Evolutionary conservation across 1,140 invertebrate genomes (phyloP), one percentile per base, ranked within the genome.

Genomic region (Papilio dardanus): DNA sequence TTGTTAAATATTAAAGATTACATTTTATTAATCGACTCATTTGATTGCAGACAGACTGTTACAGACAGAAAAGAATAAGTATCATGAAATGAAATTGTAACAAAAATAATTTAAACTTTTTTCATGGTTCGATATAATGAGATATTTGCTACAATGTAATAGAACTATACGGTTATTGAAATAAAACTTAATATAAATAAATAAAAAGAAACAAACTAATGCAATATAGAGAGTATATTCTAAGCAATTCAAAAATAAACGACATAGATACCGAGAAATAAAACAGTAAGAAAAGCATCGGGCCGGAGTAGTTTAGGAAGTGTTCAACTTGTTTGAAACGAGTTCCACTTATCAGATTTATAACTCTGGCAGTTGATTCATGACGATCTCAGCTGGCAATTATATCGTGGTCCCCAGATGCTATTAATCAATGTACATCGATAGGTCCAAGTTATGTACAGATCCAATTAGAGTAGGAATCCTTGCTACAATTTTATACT

Each of bases 391-490:
- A 82, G 76, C 83, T 86, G 79, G 89, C 88, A 91, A 92, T 91
- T 92, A 91, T 88, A 89, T 74, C 83, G 82, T 79, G 83, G 85
- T 83, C 82, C 80, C 83, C 80, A 78, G 81, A 91, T 93, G 88
- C 85, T 88, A 93, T 93, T 91, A 93, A 93, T 93, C 91, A 93
- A 86, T 84, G 77, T 84, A 89, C 92, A 93, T 91, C 90, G 91
- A 92, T 93, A 92, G 90, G 83, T 88, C 79, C 83, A 83, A 81
- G 81, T 81, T 89, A 86, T 81, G 84, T 86, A 91, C 87, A 86
- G 84, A 91, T 87, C 89, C 90, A 93, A 92, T 92, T 91, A 92
- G 84, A 86, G 35, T 76, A 68, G 80, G 83, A 86, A 89, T 91
- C 86, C 89, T 89, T 87, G 80, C 81, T 86, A 88, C 88, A 88